Conservation (phyloP, 2,888 invertebrate species). For the Tridacna crocea region DNA sequence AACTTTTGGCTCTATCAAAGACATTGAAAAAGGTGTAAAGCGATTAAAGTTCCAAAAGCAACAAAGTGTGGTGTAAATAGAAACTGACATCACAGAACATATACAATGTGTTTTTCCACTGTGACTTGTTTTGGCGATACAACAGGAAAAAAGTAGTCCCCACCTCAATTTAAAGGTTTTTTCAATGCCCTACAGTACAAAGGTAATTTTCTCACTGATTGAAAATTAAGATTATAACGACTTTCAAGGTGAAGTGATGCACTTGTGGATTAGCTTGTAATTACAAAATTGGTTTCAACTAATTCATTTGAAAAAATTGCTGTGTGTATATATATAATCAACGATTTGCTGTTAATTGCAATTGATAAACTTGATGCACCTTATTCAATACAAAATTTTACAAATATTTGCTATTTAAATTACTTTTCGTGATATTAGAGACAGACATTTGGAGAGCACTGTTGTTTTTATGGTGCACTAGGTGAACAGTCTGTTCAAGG, state of each 20-base stretch:
- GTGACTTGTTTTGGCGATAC: slow-evolving; percentile 4
- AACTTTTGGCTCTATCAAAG: too few relatives aligned
- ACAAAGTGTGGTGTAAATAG: neutral
- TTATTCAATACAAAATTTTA: too few relatives aligned
- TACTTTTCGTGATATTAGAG: too few relatives aligned
- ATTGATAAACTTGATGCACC: too few relatives aligned
- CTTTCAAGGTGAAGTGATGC: neutral
- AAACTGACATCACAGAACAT: slow-evolving; percentile 8
- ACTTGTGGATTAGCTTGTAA: neutral
- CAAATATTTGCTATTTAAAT: too few relatives aligned
- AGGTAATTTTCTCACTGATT: slow-evolving; percentile 16
- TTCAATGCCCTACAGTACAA: slow-evolving; percentile 7
- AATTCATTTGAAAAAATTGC: too few relatives aligned
- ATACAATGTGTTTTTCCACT: slow-evolving; percentile 4
- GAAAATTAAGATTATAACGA: neutral
- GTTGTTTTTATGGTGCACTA: too few relatives aligned
- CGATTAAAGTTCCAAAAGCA: neutral
- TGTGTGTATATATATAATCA: too few relatives aligned
- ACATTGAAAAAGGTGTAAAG: neutral
- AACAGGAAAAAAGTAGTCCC: neutral
- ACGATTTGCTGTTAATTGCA: too few relatives aligned
- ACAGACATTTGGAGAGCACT: too few relatives aligned
- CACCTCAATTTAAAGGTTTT: neutral
- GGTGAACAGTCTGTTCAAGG: too few relatives aligned
- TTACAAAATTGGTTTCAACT: neutral